phyloP scores from a whole-genome alignment of 2,888 invertebrate genomes.

The Xanthorhoe spadicearia region DNA sequence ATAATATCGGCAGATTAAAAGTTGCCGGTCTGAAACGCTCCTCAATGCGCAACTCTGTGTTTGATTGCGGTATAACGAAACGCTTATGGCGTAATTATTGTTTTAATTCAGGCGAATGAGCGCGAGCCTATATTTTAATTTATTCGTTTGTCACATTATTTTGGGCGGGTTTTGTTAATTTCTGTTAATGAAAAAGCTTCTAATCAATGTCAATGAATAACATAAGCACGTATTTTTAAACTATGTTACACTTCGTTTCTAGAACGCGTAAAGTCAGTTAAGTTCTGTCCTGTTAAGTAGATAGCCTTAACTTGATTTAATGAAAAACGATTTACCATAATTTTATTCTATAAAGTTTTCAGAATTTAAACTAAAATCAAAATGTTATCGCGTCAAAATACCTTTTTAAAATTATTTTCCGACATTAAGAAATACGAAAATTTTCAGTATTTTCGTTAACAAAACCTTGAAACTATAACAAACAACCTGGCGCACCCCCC shows the following conservation, averaged over 20 bases:
- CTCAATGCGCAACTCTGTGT: slow-evolving; percentile 75
- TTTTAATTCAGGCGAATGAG: slow-evolving; percentile 64
- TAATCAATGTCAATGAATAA: too few species aligned
- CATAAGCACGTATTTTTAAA: neutral
- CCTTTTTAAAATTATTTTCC: too few species aligned
- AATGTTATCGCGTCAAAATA: too few species aligned
- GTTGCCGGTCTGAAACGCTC: slow-evolving; percentile 18
- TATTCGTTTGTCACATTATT: slow-evolving; percentile 50
- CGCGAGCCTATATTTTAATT: slow-evolving; percentile 47
- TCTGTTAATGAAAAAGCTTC: slow-evolving; percentile 6
- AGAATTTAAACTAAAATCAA: too few species aligned
- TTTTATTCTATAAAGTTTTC: too few species aligned
- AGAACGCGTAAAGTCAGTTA: too few species aligned
- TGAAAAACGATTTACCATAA: too few species aligned
- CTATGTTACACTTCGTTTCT: too few species aligned
- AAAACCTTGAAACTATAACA: slow-evolving; percentile 40
- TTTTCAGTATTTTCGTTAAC: neutral
- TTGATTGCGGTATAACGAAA: slow-evolving; percentile 75
- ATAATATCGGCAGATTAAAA: slow-evolving; percentile 16
- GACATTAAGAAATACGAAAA: too few species aligned
- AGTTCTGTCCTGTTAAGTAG: too few species aligned
- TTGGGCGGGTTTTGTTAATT: slow-evolving; percentile 19
- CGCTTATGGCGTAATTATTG: slow-evolving; percentile 66
- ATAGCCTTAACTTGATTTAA: too few species aligned
- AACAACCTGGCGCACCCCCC: slow-evolving; percentile 43